Base-by-base conservation (phyloP, 2,888 invertebrate genomes). In the Pseudeuparius sepicola region DNA sequence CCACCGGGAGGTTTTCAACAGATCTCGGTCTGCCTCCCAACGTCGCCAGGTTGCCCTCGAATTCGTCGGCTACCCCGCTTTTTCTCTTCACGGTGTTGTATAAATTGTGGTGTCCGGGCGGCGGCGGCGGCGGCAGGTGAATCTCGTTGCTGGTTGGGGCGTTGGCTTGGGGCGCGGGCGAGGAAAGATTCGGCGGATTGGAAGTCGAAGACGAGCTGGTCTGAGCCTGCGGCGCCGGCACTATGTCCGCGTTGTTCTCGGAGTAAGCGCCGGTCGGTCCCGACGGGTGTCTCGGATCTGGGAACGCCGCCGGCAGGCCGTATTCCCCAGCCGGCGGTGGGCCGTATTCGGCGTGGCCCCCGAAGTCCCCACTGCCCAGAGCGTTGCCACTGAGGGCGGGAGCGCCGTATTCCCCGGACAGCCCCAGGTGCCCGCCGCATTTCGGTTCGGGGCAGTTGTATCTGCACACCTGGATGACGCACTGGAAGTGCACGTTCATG, bases 401-500 rank as follows among this genome's bases (percentile, higher is more conserved):
- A 29, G 75, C 70, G 36, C 78, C 78, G 46, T 79, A 80, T 50
- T 78, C 79, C 26, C 71, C 71, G 14, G 63, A 56, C 31, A 71
- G 54, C 20, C 73, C 71, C 16, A 75, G 66, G 41, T 75, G 69
- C 14, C 71, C 80, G 16, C 71, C 81, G 59, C 90, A 92, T 63
- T 88, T 87, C 2, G 89, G 89, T 56, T 90, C 89, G 2, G 90
- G 90, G 50, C 90, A 92, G 57, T 90, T 88, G 61, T 88, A 87
- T 49, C 90, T 74, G 55, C 92, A 92, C 3, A 92, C 90, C 68
- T 92, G 92, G 49, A 92, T 92, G 25, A 90, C 89, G 59, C 92
- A 92, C 61, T 92, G 92, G 81, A 92, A 92, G 71, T 90, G 90
- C 3, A 92, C 92, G 59, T 92, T 90, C 90, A 92, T 92, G 7